phyloP scores from a whole-genome alignment of 2,888 invertebrate species.

The Alloscopus bannaensis region DNA sequence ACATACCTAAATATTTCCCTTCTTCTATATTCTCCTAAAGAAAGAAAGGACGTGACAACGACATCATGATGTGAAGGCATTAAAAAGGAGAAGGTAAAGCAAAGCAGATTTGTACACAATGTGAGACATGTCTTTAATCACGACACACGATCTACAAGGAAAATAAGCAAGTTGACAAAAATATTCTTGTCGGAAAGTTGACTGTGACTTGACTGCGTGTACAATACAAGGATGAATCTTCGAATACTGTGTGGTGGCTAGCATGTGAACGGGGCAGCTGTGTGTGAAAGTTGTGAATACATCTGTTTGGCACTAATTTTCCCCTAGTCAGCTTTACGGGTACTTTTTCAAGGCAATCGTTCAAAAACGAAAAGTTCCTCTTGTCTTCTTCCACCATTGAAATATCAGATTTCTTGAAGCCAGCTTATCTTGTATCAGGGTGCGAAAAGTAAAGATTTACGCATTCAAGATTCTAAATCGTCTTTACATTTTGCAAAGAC shows the following conservation, averaged over 20 bases:
- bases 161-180: constrained; percentile 6
- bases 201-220: too few relatives aligned
- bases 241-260: neutral
- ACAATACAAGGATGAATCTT: too few relatives aligned
- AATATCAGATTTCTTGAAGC: neutral
- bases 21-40: neutral
- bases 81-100: neutral
- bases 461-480: too few relatives aligned
- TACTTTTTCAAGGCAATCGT: neutral
- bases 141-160: constrained; percentile 24
- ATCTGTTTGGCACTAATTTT: neutral
- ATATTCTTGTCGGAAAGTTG: constrained; percentile 1
- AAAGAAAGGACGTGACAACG: constrained; percentile 26
- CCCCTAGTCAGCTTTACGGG: too few relatives aligned
- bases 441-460: neutral
- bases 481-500: too few relatives aligned
- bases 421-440: neutral
- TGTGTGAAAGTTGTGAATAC: neutral
- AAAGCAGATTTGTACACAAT: neutral
- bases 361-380: neutral
- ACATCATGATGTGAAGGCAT: constrained; percentile 8
- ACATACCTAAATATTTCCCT: too few relatives aligned
- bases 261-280: neutral
- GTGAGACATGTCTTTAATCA: constrained; percentile 15
- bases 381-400: neutral